These are phyloP conservation scores for Coenobita brevimanus DNA, from an alignment of 1,140 invertebrate genomes.

Conservation along the genomic window DNA sequence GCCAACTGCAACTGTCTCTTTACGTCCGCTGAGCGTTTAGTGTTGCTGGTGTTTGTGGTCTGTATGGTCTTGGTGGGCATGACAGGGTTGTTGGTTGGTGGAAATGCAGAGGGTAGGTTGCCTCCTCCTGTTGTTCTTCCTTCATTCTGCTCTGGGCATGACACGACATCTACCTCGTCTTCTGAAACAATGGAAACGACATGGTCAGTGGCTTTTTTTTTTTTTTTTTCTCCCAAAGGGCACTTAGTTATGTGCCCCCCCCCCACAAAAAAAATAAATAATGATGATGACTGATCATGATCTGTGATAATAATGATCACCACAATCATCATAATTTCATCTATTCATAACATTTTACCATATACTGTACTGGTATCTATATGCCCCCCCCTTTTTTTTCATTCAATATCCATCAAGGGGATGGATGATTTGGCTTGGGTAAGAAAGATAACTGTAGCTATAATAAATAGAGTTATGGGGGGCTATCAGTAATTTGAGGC, in stretches of 20 bases:
- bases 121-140: background rate
- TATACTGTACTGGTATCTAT: no score
- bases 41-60: background rate
- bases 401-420: no score
- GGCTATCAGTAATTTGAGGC: no score
- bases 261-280: no score
- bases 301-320: background rate
- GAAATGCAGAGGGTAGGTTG: conserved; percentile 4
- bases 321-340: no score
- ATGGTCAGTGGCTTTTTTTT: background rate
- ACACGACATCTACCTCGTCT: conserved; percentile 55
- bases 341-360: no score
- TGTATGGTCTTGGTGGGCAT: background rate
- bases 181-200: conserved; percentile 27
- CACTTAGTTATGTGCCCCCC: no score
- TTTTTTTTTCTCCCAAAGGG: no score
- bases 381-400: background rate
- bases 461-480: no score
- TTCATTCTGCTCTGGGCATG: conserved; percentile 34
- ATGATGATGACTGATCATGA: background rate
- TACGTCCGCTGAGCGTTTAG: conserved; percentile 34
- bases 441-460: no score
- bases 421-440: no score
- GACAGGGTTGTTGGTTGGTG: background rate
- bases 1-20: conserved; percentile 52